Conservation (phyloP, 2,888 invertebrate genomes). For the Dryadula phaetusa region DNA sequence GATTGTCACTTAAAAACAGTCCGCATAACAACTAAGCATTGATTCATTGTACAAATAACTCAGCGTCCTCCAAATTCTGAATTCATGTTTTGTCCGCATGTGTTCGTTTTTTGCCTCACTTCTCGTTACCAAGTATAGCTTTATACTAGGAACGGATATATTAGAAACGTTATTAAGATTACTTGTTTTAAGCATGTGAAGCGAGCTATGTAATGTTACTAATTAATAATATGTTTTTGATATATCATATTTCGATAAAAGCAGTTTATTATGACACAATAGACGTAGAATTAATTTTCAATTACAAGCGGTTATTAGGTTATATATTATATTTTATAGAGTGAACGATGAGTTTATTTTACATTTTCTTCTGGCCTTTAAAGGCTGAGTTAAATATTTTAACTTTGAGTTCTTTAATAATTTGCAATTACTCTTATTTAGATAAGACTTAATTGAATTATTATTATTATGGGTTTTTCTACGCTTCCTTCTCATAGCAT, state of each 20-base stretch:
- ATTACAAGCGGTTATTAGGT: no score
- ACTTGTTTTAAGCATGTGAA: slow-evolving; percentile 7
- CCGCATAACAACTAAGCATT: slow-evolving; percentile 42
- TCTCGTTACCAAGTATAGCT: slow-evolving; percentile 38
- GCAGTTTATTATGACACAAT: no score
- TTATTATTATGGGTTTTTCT: slow-evolving; percentile 24
- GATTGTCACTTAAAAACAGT: slow-evolving; percentile 36
- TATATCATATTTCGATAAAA: no score
- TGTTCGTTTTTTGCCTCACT: slow-evolving; percentile 44
- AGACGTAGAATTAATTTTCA: no score
- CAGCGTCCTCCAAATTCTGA: slow-evolving; percentile 47
- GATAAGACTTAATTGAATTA: background rate
- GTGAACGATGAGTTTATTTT: no score
- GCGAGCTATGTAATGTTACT: background rate
- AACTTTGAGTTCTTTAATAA: no score
- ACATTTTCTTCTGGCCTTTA: no score
- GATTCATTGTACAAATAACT: slow-evolving; percentile 46
- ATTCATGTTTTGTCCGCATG: slow-evolving; percentile 47
- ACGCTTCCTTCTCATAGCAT: slow-evolving; percentile 11
- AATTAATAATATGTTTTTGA: no score
- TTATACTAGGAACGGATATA: slow-evolving; percentile 17
- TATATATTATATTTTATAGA: no score
- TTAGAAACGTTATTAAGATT: slow-evolving; percentile 11
- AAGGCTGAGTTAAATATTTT: no score
- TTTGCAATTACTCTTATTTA: background rate